Conservation (phyloP, 2,113 vertebrate genomes). For the Triplophysa tibetana region DNA sequence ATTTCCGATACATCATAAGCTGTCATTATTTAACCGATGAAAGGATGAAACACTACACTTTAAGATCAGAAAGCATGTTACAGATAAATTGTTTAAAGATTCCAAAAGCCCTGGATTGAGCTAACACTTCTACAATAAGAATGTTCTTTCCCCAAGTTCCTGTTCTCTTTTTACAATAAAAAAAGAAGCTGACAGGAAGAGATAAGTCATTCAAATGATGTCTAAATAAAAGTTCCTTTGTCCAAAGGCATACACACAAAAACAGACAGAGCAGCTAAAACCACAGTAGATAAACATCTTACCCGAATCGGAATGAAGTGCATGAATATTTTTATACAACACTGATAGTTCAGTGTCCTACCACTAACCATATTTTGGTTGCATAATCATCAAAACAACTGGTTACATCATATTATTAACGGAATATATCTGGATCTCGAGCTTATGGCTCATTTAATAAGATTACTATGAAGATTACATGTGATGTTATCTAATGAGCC, state of each 20-base stretch:
- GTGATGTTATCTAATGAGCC: neutral
- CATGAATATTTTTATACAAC: no score
- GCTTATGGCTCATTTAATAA: slow-evolving; percentile 1
- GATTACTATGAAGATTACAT: neutral
- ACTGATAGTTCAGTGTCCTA: no score
- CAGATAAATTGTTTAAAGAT: neutral
- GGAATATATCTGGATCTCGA: neutral
- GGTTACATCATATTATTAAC: neutral
- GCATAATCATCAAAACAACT: neutral
- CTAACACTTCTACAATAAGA: slow-evolving; percentile 8
- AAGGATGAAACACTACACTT: neutral
- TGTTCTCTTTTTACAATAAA: neutral
- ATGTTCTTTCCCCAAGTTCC: neutral
- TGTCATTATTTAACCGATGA: neutral
- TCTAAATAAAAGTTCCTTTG: neutral
- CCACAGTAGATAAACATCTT: neutral
- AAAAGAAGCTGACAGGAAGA: neutral
- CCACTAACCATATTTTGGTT: no score
- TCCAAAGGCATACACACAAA: no score
- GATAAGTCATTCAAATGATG: neutral
- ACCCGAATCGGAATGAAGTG: neutral
- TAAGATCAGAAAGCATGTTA: neutral
- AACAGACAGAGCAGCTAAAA: neutral
- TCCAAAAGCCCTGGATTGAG: neutral
- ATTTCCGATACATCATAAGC: neutral